Evolutionary conservation across 2,797 vertebrate genomes (phyloP).

Genomic region (Hemibagrus guttatus): DNA sequence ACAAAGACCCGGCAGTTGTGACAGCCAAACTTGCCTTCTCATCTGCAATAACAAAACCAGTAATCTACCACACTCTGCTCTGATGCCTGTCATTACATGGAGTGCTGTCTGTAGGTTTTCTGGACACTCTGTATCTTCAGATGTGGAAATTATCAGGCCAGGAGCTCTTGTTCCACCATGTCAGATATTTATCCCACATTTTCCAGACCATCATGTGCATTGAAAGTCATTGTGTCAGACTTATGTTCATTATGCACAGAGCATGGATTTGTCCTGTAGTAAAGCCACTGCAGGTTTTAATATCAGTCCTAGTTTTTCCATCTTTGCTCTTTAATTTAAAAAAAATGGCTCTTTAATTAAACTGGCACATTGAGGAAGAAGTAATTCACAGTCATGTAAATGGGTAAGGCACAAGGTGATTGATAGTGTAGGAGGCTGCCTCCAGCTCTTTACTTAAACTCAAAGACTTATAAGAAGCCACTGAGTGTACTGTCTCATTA

Average conservation of each 20-base stretch:
- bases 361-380: neutral
- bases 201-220: neutral
- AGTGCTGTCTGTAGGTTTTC: neutral
- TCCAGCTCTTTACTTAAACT: neutral
- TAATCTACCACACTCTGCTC: neutral
- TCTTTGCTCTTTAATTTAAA: no score
- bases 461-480: neutral
- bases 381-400: neutral
- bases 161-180: neutral
- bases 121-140: neutral
- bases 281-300: neutral
- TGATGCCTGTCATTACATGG: neutral
- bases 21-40: neutral
- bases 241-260: neutral
- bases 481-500: neutral
- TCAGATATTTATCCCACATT: neutral
- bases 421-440: neutral
- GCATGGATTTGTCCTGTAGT: neutral
- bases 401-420: neutral
- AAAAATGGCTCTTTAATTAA: neutral
- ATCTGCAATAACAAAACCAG: constrained; percentile 1
- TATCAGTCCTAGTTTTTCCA: neutral
- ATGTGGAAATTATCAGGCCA: neutral
- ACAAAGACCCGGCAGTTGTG: neutral
- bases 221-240: neutral